Base-by-base conservation (phyloP, 2,797 vertebrate genomes). In the Tenualosa thibaudeaui region DNA sequence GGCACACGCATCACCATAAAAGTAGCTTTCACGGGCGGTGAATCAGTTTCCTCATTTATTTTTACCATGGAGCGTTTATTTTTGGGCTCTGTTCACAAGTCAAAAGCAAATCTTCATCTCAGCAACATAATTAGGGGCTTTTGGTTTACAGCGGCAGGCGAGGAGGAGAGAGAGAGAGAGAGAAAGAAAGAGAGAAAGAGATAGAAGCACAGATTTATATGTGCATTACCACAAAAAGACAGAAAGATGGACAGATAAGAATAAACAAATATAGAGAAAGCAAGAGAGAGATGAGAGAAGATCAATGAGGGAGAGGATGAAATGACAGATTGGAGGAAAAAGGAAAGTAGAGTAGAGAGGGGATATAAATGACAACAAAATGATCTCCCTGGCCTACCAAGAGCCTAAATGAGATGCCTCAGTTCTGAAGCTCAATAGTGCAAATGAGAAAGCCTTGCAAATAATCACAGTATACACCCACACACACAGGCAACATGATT, bases 41-140 rank as follows among this genome's bases (percentile, higher is more conserved):
- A 87, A 89, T 89, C 85, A 88, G 84, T 87, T 84, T 89, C 85
- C 85, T 83, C 87, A 81, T 87, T 89, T 91, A 89, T 88, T 89
- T 88, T 86, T 88, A 87, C 83, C 49, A 81, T 82, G 81, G 60
- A 13, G 75, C 60, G 85, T 84, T 89, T 91, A 91, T 91, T 91
- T 89, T 87, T 83, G 85, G 82, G 82, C 82, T 37, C 2, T 84
- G 1, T 82, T 86, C 82, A 68, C 75, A 75, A 15, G 86, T 86
- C 62, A 86, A 84, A 87, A 85, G 82, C 56, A 83, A 78, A 87
- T 81, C 56, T 65, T 68, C 83, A 83, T 86, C 60, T 71, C 84
- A 50, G 81, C 78, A 49, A 56, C 46, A 22, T 84, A 89, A 89
- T 75, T 82, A 53, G 81, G 49, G 78, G 83, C 40, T 50, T 75